phyloP scores from a whole-genome alignment of 2,888 invertebrate species.

The Drosophila hamatofila region DNA sequence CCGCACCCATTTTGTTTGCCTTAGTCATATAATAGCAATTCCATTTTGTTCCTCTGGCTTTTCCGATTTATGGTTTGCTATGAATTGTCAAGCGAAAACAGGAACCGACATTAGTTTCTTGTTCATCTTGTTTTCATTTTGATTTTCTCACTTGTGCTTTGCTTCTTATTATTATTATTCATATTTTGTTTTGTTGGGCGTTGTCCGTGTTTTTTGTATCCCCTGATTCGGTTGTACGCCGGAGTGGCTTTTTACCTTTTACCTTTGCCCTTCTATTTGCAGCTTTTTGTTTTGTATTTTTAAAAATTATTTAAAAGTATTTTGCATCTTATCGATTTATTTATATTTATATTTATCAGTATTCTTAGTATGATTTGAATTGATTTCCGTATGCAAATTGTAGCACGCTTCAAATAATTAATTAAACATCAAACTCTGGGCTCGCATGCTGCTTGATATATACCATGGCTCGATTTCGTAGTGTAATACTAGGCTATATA shows the following conservation, averaged over 20 bases:
- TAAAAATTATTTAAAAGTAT: slow-evolving; percentile 1
- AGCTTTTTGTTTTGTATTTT: neutral
- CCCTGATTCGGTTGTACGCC: slow-evolving; percentile 13
- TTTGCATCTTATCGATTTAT: neutral
- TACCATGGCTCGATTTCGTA: slow-evolving; percentile 26
- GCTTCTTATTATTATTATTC: neutral
- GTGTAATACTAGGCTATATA: slow-evolving; percentile 31
- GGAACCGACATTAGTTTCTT: neutral
- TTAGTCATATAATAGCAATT: neutral
- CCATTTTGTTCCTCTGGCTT: neutral
- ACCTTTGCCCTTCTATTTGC: neutral
- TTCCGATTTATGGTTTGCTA: neutral
- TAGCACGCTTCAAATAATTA: slow-evolving; percentile 47
- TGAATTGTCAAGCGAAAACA: neutral
- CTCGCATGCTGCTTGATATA: slow-evolving; percentile 41
- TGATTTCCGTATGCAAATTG: slow-evolving; percentile 7
- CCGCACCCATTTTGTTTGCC: slow-evolving; percentile 7
- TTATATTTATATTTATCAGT: neutral
- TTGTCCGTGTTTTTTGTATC: slow-evolving; percentile 13
- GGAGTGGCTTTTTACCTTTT: slow-evolving; percentile 1
- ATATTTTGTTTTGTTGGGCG: slow-evolving; percentile 7
- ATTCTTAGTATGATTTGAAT: slow-evolving; percentile 12
- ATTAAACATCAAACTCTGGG: slow-evolving; percentile 10
- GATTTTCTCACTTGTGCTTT: neutral
- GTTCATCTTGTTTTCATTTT: neutral